phyloP scores from a whole-genome alignment of 2,888 invertebrate genomes.

The Heliconius ethilla region DNA sequence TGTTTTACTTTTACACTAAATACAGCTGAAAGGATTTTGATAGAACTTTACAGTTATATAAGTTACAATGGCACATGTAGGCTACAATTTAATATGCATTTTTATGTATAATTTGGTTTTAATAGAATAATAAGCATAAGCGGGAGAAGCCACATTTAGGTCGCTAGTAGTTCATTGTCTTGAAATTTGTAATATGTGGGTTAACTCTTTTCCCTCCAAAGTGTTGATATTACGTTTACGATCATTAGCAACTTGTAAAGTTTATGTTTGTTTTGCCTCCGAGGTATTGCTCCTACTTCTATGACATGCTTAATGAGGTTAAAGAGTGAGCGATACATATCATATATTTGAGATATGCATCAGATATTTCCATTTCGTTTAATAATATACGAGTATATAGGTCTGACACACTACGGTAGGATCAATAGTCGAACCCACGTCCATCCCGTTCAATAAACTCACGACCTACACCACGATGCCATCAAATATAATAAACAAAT shows the following conservation, averaged over 20 bases:
- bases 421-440: background rate
- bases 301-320: background rate
- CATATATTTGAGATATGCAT: background rate
- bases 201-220: no score
- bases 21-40: no score
- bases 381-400: background rate
- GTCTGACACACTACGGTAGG: background rate
- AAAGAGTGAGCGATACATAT: background rate
- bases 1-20: no score
- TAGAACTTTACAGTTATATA: no score
- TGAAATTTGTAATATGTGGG: no score
- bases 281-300: background rate
- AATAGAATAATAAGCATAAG: no score
- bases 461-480: background rate
- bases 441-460: background rate
- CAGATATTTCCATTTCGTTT: background rate
- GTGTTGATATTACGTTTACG: background rate
- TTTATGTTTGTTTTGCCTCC: background rate
- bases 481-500: background rate
- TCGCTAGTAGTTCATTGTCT: no score
- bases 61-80: no score
- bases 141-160: no score
- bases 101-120: no score
- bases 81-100: no score
- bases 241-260: constrained; percentile 7